These are phyloP conservation scores for Telmatherina bonti DNA, from an alignment of 2,797 vertebrate genomes.

Conservation along the genomic window DNA sequence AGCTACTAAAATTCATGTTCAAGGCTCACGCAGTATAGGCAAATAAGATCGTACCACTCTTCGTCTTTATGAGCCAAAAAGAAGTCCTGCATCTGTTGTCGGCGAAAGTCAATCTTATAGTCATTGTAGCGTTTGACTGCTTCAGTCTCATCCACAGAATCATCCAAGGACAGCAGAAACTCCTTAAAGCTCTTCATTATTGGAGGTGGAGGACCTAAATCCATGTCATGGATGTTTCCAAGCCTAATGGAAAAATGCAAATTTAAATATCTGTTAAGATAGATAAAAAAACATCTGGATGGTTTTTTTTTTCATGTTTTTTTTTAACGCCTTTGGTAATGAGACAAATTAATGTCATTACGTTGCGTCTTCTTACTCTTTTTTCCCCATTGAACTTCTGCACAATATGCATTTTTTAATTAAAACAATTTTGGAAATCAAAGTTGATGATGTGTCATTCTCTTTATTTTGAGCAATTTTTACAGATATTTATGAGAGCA, in stretches of 20 bases:
- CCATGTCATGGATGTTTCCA: constrained; percentile 93
- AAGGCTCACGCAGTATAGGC: constrained; percentile 17
- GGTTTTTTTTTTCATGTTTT: not conserved
- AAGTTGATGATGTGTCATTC: not conserved
- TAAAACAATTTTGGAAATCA: not conserved
- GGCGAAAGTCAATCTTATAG: constrained; percentile 94
- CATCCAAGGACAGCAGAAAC: constrained; percentile 92
- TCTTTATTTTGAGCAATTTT: not conserved
- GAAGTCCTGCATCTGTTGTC: constrained; percentile 98
- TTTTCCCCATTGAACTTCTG: not conserved
- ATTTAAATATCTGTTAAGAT: not conserved
- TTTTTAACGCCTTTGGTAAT: not conserved
- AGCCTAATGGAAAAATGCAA: constrained; percentile 76
- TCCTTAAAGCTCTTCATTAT: constrained; percentile 97
- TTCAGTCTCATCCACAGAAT: constrained; percentile 95
- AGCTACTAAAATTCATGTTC: not conserved
- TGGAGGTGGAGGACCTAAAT: constrained; percentile 89
- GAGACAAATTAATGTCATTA: not conserved
- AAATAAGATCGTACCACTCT: constrained; percentile 90
- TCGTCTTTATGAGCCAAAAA: constrained; percentile 96
- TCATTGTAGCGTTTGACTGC: constrained; percentile 95
- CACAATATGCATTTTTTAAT: not conserved
- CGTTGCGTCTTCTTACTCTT: not conserved
- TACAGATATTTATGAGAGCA: not conserved
- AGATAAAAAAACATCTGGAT: not conserved